A percentile compares a stretch with the other conserved stretches of the same genome.
phyloP scores from a whole-genome alignment of 2,797 vertebrate species.

The Chelon auratus region DNA sequence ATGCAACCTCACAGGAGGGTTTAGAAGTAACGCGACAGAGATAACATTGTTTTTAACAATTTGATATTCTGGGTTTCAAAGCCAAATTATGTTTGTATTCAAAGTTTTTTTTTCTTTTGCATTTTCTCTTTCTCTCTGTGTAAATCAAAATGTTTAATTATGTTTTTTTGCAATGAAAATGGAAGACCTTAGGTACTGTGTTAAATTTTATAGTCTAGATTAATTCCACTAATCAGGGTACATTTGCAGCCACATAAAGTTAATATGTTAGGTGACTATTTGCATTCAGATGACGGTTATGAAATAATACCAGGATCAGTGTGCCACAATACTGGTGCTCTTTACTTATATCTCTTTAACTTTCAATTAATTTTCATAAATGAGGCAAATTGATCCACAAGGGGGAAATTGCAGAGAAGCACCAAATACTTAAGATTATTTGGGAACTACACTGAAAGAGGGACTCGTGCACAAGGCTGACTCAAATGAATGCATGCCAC shows the following conservation, averaged over 20 bases:
- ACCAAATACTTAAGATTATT: not conserved
- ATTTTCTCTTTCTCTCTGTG: slow-evolving; percentile 21
- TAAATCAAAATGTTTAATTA: not conserved
- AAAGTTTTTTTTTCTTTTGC: not conserved
- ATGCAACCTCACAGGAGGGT: not conserved
- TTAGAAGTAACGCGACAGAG: too few species aligned
- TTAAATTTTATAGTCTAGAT: slow-evolving; percentile 1
- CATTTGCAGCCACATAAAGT: not conserved
- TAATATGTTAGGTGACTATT: not conserved
- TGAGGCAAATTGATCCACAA: not conserved
- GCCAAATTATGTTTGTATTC: slow-evolving; percentile 2
- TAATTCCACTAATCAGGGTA: not conserved
- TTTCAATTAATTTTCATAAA: not conserved
- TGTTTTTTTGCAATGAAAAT: not conserved
- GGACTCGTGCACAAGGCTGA: not conserved
- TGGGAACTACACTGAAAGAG: not conserved
- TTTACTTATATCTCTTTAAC: not conserved
- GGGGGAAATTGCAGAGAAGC: not conserved
- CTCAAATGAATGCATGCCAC: too few species aligned
- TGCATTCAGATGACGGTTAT: not conserved
- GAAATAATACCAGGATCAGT: not conserved
- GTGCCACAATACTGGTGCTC: not conserved
- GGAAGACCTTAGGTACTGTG: not conserved
- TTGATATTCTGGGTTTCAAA: not conserved
- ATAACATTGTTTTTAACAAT: slow-evolving; percentile 3